Evolutionary conservation across 1,140 invertebrate genomes (phyloP).

Genomic region (Aphaenogaster ashmeadi): DNA sequence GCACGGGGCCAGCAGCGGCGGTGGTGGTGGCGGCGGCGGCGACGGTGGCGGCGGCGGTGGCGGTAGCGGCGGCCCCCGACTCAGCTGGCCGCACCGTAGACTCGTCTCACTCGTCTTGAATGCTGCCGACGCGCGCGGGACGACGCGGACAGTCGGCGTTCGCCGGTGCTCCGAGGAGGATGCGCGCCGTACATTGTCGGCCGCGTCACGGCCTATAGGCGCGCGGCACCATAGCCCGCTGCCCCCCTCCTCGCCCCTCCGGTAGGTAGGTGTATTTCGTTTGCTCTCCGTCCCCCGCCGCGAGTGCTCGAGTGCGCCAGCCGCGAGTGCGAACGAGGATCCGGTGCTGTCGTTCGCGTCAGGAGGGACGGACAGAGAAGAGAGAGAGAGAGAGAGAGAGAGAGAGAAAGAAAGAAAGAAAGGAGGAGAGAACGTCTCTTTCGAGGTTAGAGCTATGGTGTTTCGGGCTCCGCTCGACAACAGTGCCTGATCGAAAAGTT

Average conservation of each 20-base stretch:
- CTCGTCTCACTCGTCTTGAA: conserved; percentile 70
- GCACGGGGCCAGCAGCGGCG: neutral
- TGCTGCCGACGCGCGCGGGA: conserved; percentile 54
- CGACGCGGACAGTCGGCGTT: conserved; percentile 73
- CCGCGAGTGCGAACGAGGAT: neutral
- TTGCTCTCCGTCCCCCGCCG: neutral
- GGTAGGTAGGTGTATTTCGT: conserved; percentile 9
- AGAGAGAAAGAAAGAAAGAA: neutral
- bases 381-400: neutral
- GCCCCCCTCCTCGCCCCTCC: neutral
- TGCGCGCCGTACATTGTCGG: conserved; percentile 67
- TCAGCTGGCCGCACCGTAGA: conserved; percentile 70
- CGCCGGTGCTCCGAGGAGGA: conserved; percentile 75
- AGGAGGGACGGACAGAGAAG: neutral
- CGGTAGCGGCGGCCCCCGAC: conserved; percentile 22
- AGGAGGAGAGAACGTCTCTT: neutral
- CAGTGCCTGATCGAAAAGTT: neutral
- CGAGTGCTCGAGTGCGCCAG: conserved; percentile 14
- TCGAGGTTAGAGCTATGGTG: conserved; percentile 42
- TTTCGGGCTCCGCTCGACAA: neutral
- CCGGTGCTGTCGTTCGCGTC: neutral
- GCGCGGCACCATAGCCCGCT: conserved; percentile 62
- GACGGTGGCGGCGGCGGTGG: neutral
- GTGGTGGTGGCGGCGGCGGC: neutral
- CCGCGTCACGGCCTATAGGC: conserved; percentile 64